Percentiles rank a stretch among this genome's conserved stretches.
Conservation (phyloP, 2,113 vertebrate genomes). For the Plotosus lineatus region DNA sequence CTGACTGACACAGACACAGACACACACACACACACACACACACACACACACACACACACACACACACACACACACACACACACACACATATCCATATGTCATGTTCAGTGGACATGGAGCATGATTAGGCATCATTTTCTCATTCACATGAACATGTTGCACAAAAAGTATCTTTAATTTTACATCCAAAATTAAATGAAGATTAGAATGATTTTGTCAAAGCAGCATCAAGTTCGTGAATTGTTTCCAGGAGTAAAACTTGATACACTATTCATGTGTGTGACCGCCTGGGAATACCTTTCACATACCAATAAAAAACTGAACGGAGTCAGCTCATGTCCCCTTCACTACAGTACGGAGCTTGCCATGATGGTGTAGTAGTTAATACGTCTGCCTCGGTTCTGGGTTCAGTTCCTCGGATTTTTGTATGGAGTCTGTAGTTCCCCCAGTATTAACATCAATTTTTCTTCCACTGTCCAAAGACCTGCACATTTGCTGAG, state of each 20-base stretch:
- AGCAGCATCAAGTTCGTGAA: not conserved
- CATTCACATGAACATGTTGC: not conserved
- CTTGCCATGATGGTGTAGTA: not conserved
- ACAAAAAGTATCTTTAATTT: not conserved
- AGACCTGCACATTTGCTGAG: too few relatives aligned
- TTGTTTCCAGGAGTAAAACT: not conserved
- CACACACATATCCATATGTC: slow-evolving; percentile 26
- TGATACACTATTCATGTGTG: not conserved
- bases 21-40: not conserved
- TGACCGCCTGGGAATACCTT: not conserved
- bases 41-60: not conserved
- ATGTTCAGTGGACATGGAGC: not conserved
- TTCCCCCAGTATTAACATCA: too few relatives aligned
- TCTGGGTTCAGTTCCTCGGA: too few relatives aligned
- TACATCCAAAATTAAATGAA: not conserved
- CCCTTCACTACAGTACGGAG: not conserved
- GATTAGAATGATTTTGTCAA: not conserved
- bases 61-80: not conserved
- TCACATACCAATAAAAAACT: not conserved
- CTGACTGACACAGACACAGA: not conserved
- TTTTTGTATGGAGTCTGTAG: too few relatives aligned
- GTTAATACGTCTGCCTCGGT: too few relatives aligned
- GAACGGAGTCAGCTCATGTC: not conserved
- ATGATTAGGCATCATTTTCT: not conserved
- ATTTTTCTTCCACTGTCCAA: too few relatives aligned